A percentile compares a stretch with the other conserved stretches of the same genome.
Evolutionary conservation across 2,797 vertebrate genomes (phyloP).

Genomic region (Phoxinus dragarum): DNA sequence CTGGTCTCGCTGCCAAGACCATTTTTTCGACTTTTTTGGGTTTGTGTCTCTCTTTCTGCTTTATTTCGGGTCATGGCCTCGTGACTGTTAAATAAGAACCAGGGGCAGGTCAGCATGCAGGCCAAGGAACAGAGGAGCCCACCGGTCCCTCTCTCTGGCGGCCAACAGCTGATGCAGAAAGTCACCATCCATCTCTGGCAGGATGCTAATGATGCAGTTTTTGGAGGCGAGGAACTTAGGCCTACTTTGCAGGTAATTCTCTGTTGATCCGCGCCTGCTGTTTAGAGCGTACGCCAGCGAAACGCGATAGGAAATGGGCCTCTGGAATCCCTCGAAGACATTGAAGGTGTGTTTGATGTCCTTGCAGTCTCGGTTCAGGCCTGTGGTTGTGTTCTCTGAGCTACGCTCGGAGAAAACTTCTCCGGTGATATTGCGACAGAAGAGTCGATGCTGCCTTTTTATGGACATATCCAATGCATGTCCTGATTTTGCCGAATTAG

Average conservation of each 20-base stretch:
- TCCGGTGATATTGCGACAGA: constrained; percentile 33
- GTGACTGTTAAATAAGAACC: constrained; percentile 87
- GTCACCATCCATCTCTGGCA: constrained; percentile 83
- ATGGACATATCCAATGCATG: constrained; percentile 39
- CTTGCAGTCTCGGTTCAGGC: constrained; percentile 67
- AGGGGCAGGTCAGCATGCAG: constrained; percentile 80
- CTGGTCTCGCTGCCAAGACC: constrained; percentile 78
- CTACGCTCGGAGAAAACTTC: constrained; percentile 64
- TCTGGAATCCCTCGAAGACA: constrained; percentile 66
- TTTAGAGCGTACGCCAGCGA: constrained; percentile 67
- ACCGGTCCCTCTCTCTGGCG: constrained; percentile 67
- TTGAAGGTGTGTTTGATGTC: constrained; percentile 73
- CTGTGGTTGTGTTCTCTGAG: constrained; percentile 69
- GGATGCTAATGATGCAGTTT: constrained; percentile 79
- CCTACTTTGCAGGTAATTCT: constrained; percentile 73
- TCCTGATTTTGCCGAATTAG: neutral
- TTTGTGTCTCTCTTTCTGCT: constrained; percentile 40
- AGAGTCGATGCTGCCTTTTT: constrained; percentile 51
- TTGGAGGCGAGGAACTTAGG: constrained; percentile 64
- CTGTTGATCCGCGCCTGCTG: constrained; percentile 66
- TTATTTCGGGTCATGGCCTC: constrained; percentile 77
- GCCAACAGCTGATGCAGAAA: constrained; percentile 80
- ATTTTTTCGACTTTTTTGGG: neutral
- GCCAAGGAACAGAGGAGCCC: constrained; percentile 74
- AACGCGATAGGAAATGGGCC: constrained; percentile 61